These are phyloP conservation scores for Pterostichus madidus DNA, from an alignment of 2,888 invertebrate genomes.

Conservation along the genomic window DNA sequence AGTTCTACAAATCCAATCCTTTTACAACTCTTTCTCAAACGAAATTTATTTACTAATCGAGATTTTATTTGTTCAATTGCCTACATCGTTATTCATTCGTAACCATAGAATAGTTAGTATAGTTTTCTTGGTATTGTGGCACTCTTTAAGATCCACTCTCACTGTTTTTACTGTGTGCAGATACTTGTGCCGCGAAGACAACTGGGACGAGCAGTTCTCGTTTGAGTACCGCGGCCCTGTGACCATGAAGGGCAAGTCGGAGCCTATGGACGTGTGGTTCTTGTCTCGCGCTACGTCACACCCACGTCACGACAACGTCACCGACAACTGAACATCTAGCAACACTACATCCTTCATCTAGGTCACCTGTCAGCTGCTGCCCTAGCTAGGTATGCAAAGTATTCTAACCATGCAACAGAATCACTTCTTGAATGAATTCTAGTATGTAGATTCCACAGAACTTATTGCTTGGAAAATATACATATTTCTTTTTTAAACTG, in stretches of 20 bases:
- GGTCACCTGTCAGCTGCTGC: slow-evolving; percentile 1
- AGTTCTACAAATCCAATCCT: no score
- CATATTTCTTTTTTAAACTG: no score
- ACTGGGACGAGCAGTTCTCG: slow-evolving; percentile 90
- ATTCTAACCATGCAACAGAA: no score
- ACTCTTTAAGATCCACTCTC: no score
- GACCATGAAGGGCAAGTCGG: slow-evolving; percentile 95
- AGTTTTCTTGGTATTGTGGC: no score
- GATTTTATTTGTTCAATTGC: no score
- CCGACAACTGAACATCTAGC: slow-evolving; percentile 27
- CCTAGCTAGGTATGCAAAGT: neutral
- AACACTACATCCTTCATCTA: slow-evolving; percentile 11
- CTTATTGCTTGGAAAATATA: neutral
- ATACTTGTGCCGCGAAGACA: slow-evolving; percentile 88
- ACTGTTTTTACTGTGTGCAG: slow-evolving; percentile 76
- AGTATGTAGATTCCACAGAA: neutral
- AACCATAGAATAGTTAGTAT: no score
- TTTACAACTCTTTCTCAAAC: no score
- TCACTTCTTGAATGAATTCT: no score
- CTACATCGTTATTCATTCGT: no score
- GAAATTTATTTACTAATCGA: no score
- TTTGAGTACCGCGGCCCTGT: slow-evolving; percentile 93
- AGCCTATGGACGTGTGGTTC: slow-evolving; percentile 97
- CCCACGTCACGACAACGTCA: slow-evolving; percentile 13
- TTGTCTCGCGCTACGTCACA: slow-evolving; percentile 79